Conservation (phyloP, 1,140 invertebrate genomes). For the Pachypeltis micranthus region DNA sequence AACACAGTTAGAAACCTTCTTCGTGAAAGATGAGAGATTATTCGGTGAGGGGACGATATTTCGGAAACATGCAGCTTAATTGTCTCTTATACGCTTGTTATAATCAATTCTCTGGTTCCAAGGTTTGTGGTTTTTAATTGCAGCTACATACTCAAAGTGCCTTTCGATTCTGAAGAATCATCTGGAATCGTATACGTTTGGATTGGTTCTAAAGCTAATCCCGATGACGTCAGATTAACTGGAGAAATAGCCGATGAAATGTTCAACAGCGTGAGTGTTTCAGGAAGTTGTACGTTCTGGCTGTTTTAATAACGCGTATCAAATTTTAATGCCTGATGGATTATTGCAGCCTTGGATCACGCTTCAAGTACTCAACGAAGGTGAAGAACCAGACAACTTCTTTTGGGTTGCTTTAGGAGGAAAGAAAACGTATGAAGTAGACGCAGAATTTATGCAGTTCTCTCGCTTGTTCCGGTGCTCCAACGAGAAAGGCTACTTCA, state of each 20-base stretch:
- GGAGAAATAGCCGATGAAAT: constrained; percentile 90
- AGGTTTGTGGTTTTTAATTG: constrained; percentile 31
- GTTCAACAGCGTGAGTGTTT: constrained; percentile 65
- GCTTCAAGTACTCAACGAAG: constrained; percentile 80
- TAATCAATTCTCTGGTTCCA: no score
- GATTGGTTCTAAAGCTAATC: constrained; percentile 81
- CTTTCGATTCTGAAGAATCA: constrained; percentile 72
- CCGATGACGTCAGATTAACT: constrained; percentile 75
- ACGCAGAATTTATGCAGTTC: constrained; percentile 88
- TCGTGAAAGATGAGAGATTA: no score
- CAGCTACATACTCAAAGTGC: constrained; percentile 92
- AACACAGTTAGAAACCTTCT: no score
- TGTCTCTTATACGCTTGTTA: no score
- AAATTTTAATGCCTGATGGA: neutral
- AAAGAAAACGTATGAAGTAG: constrained; percentile 79
- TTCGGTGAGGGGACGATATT: no score
- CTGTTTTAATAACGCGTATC: neutral
- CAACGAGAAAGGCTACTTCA: constrained; percentile 98
- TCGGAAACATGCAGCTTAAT: no score
- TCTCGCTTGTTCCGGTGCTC: constrained; percentile 95
- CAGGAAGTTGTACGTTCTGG: no score
- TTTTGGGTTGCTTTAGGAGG: constrained; percentile 95
- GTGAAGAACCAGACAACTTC: constrained; percentile 97
- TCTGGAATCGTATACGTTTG: constrained; percentile 95
- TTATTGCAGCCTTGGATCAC: constrained; percentile 59